These are phyloP conservation scores for Cerastis leucographa DNA, from an alignment of 2,888 invertebrate species.

Conservation along the genomic window DNA sequence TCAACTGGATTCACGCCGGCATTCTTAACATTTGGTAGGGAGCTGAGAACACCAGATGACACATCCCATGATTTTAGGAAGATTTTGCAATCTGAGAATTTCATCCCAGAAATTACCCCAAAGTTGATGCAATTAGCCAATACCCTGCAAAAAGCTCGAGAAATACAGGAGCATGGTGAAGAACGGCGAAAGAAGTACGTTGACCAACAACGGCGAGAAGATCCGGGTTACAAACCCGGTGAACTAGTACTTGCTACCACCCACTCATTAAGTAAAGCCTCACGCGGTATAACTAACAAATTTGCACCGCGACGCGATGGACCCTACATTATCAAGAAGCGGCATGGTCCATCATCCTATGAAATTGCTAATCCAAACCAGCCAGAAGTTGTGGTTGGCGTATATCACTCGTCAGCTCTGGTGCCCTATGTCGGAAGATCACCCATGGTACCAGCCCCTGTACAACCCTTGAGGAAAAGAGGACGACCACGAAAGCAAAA, in stretches of 20 bases:
- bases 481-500: constrained; percentile 6
- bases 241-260: no score
- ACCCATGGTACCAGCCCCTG: neutral
- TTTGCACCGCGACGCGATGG: constrained; percentile 1
- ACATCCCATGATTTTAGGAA: neutral
- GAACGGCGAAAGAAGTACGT: constrained; percentile 4
- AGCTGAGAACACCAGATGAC: constrained; percentile 3
- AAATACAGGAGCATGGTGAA: neutral
- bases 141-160: neutral
- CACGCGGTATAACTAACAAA: neutral
- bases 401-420: neutral
- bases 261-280: no score
- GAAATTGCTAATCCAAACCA: neutral
- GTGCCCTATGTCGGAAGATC: neutral
- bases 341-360: neutral
- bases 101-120: neutral
- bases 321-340: neutral
- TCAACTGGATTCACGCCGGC: constrained; percentile 7
- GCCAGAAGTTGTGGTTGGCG: neutral
- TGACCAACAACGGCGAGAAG: neutral
- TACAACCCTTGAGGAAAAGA: neutral
- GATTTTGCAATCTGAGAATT: neutral
- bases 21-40: neutral
- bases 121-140: neutral
- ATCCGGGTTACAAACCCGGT: no score